These are phyloP conservation scores for Leucopsar rothschildi DNA, from an alignment of 2,113 vertebrate species.

Conservation along the genomic window DNA sequence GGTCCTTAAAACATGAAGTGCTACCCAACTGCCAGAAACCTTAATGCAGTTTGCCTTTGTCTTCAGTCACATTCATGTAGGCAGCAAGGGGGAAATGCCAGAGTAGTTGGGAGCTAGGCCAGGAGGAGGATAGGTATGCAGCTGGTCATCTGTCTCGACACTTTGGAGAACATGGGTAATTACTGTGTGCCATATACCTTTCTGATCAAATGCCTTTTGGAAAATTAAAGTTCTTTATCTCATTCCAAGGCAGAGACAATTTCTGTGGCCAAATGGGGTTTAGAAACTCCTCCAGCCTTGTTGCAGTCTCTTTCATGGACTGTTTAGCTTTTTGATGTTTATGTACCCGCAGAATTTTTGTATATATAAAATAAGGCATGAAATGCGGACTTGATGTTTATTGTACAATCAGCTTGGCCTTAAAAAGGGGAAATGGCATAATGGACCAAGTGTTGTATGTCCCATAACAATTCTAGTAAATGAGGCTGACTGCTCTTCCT, in stretches of 20 bases:
- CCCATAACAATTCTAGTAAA: background rate
- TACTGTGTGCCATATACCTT: background rate
- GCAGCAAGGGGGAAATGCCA: slow-evolving; percentile 23
- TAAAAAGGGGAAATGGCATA: background rate
- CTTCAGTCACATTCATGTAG: background rate
- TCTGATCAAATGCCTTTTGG: slow-evolving; percentile 37
- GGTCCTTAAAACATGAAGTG: background rate
- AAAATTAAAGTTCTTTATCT: slow-evolving; percentile 17
- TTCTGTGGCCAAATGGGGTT: slow-evolving; percentile 21
- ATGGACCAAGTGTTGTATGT: background rate
- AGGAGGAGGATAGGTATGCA: slow-evolving; percentile 51
- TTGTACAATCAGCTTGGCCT: background rate
- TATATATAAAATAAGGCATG: background rate
- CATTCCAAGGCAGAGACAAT: background rate
- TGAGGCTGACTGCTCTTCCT: background rate
- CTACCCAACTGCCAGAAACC: slow-evolving; percentile 23
- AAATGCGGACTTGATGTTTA: background rate
- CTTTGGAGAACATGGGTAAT: slow-evolving; percentile 20
- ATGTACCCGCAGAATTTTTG: background rate
- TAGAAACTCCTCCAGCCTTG: background rate
- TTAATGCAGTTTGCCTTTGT: slow-evolving; percentile 29
- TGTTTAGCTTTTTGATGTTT: slow-evolving; percentile 24
- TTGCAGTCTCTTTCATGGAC: background rate
- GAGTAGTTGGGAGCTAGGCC: slow-evolving; percentile 33
- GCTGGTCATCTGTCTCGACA: background rate